Evolutionary conservation across 2,797 vertebrate species (phyloP).

Genomic region (Limnodromus scolopaceus): DNA sequence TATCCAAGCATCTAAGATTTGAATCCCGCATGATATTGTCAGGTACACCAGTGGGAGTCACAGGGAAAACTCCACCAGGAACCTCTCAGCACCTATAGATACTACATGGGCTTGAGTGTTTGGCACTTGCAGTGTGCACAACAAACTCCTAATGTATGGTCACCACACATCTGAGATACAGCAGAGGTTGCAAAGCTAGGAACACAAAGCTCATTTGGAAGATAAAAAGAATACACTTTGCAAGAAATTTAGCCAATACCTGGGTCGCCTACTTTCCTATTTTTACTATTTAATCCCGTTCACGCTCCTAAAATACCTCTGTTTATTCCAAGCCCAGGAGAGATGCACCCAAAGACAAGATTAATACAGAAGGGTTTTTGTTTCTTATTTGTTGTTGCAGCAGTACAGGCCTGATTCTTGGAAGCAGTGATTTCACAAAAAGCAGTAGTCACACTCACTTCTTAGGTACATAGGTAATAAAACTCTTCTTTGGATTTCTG

Average conservation of each 20-base stretch:
- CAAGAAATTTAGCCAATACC: background rate
- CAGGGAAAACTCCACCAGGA: background rate
- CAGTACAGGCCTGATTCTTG: background rate
- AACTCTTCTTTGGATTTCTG: background rate
- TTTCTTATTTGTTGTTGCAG: background rate
- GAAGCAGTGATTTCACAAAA: background rate
- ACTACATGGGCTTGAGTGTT: background rate
- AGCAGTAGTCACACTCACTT: background rate
- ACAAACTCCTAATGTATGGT: background rate
- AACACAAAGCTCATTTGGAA: background rate
- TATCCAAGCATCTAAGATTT: background rate
- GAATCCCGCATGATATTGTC: background rate
- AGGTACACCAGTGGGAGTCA: background rate
- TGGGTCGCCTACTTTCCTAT: background rate
- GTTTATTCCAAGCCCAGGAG: background rate
- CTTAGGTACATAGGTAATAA: background rate
- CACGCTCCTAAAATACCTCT: background rate
- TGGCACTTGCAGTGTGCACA: background rate
- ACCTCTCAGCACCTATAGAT: background rate
- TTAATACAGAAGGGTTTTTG: background rate
- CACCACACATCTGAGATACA: background rate
- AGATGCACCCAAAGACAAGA: background rate
- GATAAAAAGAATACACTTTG: background rate
- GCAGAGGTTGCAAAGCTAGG: background rate
- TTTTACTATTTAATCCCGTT: background rate